Evolutionary conservation across 1,140 invertebrate genomes (phyloP).

Genomic region (Eumaeus atala): DNA sequence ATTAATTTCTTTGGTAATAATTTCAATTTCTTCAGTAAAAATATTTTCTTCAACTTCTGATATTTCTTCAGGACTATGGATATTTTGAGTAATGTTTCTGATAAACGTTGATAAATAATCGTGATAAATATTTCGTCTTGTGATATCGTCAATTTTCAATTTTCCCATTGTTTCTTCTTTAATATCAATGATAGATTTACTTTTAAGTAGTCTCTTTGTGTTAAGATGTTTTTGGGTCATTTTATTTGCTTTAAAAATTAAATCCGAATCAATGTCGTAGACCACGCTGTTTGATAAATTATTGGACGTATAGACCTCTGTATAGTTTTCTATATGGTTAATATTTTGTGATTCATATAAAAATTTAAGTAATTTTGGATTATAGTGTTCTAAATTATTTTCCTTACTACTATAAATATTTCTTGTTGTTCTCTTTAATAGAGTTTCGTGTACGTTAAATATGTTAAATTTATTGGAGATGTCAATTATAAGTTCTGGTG

Average conservation of each 20-base stretch:
- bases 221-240: background rate
- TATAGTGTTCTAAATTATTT: constrained; percentile 14
- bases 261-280: background rate
- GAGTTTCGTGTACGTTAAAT: constrained; percentile 37
- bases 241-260: background rate
- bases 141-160: constrained; percentile 51
- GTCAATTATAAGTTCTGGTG: background rate
- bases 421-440: constrained; percentile 49
- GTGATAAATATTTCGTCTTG: constrained; percentile 47
- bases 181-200: background rate
- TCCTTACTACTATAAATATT: constrained; percentile 20
- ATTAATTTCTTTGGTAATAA: background rate
- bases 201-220: background rate
- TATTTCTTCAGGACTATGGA: background rate
- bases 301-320: background rate
- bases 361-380: constrained; percentile 2
- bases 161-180: constrained; percentile 47
- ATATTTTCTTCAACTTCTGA: background rate
- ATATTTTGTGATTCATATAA: constrained; percentile 11
- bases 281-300: background rate
- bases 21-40: background rate
- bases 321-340: constrained; percentile 5
- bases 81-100: constrained; percentile 24
- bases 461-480: background rate
- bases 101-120: constrained; percentile 53